These are phyloP conservation scores for Drosophila mojavensis DNA, from an alignment of 1,140 invertebrate genomes.

Conservation along the genomic window DNA sequence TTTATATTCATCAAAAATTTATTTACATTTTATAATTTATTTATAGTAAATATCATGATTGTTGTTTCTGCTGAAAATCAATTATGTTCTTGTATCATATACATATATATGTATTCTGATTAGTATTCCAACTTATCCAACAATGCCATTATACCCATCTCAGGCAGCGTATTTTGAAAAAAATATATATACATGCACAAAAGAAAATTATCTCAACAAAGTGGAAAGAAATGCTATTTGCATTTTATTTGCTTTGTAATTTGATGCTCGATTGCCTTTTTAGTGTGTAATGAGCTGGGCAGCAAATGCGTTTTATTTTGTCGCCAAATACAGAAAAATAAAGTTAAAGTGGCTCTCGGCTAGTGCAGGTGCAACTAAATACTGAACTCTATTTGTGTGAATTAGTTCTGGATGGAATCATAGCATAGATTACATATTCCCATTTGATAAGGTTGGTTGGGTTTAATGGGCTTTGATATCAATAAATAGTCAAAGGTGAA, in stretches of 20 bases:
- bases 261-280: slow-evolving; percentile 80
- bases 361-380: slow-evolving; percentile 21
- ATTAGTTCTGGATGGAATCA: not conserved
- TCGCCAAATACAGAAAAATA: slow-evolving; percentile 4
- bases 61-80: too few species aligned
- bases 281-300: slow-evolving; percentile 76
- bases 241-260: slow-evolving; percentile 82
- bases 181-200: not conserved
- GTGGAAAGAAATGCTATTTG: slow-evolving; percentile 66
- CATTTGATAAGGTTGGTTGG: not conserved
- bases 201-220: slow-evolving; percentile 38
- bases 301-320: slow-evolving; percentile 66
- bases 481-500: not conserved
- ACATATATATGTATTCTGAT: too few species aligned
- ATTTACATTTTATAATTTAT: too few species aligned
- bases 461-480: not conserved
- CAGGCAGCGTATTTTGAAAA: not conserved
- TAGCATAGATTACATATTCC: not conserved
- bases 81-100: too few species aligned
- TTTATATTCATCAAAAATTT: too few species aligned
- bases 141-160: too few species aligned
- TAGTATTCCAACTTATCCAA: too few species aligned
- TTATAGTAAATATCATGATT: too few species aligned
- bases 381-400: not conserved
- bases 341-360: slow-evolving; percentile 1